Evolutionary conservation across 2,888 invertebrate species (phyloP), one percentile per base, ranked within the genome.

Genomic region (Nephrotoma guestfalica): DNA sequence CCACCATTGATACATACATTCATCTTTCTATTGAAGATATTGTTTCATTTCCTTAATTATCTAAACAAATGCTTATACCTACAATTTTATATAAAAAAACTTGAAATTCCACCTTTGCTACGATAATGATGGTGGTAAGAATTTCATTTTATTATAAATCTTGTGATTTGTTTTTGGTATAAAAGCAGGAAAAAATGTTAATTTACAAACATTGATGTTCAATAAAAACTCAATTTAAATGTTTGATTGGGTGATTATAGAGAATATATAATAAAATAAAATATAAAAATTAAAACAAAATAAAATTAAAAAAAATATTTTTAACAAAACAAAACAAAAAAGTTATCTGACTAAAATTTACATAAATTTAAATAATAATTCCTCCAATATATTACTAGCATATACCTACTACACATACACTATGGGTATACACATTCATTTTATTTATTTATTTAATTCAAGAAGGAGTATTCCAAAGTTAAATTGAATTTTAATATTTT

Each of bases 181-280:
- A 30, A 30, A 9, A 71, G 30, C 30, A 71, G 15, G 30, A 57
- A 57, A 57, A 71, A 30, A 30, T 71, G 18, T 71, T 87, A 87
- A 88, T 88, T 87, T 87, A 87, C 86, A 87, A 84, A 87, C 87
- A 87, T 87, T 88, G 86, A 86, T 84, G 84, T 84, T 87, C 86
- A 88, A 87, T 87, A 88, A 88, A 87, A 87, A 87, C 88, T 84
- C 87, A 88, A 87, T 88, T 87, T 87, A 88, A 87, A 85, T 86
- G 87, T 86, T 87, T 87, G 88, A 88, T 87, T 87, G 87, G 87
- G 84, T 84, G 84, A 84, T 84, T 84, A 71, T 71, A 71, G 71
- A 71, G 30, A 71, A 71, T 71, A 71, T 71, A 71, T 71, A 15
- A 6, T 51, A 51, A 51, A 15, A 51, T 51, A 30, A 71, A 71